Percentiles rank a stretch among this genome's conserved stretches.
Evolutionary conservation across 2,113 vertebrate species (phyloP).

Genomic region (Phrynosoma platyrhinos): DNA sequence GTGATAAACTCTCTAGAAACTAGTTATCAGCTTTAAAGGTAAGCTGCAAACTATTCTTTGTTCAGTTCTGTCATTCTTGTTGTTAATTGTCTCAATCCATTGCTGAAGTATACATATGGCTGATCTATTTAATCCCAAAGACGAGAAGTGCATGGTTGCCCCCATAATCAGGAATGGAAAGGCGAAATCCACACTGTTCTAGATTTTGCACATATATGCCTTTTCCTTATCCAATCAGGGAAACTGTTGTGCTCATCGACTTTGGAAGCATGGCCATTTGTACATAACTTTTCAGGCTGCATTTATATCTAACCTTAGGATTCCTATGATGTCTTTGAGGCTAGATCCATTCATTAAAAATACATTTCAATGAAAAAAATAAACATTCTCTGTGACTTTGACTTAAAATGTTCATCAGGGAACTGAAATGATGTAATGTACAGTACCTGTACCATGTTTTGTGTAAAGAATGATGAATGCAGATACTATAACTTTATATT

Average conservation of each 20-base stretch:
- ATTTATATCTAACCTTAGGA: conserved; percentile 12
- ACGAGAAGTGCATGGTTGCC: neutral
- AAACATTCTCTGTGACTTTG: conserved; percentile 40
- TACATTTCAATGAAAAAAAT: conserved; percentile 30
- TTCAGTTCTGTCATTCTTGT: neutral
- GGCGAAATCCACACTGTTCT: neutral
- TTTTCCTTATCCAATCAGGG: neutral
- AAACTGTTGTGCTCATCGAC: neutral
- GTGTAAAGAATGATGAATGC: conserved; percentile 64
- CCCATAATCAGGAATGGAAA: neutral
- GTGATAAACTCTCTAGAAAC: neutral
- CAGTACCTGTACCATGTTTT: conserved; percentile 55
- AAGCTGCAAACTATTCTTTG: neutral
- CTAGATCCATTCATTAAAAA: conserved; percentile 12
- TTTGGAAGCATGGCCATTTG: neutral
- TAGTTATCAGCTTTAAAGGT: neutral
- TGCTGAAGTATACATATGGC: neutral
- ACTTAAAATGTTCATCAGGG: conserved; percentile 14
- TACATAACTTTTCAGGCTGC: neutral
- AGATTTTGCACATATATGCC: neutral
- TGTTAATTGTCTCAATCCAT: neutral
- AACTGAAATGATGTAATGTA: conserved; percentile 54
- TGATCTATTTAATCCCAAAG: neutral
- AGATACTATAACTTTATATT: conserved; percentile 59
- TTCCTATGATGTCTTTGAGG: conserved; percentile 17